Evolutionary conservation across 2,797 vertebrate genomes (phyloP).

Genomic region (Sebastes nivosus): DNA sequence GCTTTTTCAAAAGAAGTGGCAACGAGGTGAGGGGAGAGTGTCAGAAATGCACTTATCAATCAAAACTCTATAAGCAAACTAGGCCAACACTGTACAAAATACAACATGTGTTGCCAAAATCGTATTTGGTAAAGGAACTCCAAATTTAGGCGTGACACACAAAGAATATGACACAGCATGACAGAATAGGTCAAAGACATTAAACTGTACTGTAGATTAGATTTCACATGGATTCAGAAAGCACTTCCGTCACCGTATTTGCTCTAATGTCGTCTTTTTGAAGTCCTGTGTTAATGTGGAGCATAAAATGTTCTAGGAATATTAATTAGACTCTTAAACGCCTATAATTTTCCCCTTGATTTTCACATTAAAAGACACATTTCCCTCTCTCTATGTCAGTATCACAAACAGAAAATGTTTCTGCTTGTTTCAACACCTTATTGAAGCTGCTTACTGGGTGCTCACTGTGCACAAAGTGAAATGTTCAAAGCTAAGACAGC

Average conservation of each 20-base stretch:
- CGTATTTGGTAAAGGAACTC: background rate
- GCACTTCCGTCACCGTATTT: background rate
- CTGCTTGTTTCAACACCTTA: background rate
- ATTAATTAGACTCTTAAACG: background rate
- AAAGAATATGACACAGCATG: background rate
- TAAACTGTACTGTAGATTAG: background rate
- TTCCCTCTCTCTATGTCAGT: background rate
- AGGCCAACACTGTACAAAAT: background rate
- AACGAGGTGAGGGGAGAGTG: background rate
- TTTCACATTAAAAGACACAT: background rate
- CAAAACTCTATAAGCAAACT: background rate
- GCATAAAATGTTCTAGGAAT: background rate
- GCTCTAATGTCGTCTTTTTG: background rate
- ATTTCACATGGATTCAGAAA: background rate
- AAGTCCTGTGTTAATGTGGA: background rate
- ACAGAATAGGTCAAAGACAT: background rate
- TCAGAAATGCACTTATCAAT: conserved; percentile 1
- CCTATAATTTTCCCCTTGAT: background rate
- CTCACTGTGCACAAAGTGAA: background rate
- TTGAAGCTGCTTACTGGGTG: background rate
- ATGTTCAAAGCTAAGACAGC: background rate
- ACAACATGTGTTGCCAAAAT: background rate
- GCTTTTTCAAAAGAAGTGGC: conserved; percentile 3
- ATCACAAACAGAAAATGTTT: background rate
- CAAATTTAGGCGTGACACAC: background rate